phyloP scores from a whole-genome alignment of 2,113 vertebrate species.

The Oncorhynchus mykiss region DNA sequence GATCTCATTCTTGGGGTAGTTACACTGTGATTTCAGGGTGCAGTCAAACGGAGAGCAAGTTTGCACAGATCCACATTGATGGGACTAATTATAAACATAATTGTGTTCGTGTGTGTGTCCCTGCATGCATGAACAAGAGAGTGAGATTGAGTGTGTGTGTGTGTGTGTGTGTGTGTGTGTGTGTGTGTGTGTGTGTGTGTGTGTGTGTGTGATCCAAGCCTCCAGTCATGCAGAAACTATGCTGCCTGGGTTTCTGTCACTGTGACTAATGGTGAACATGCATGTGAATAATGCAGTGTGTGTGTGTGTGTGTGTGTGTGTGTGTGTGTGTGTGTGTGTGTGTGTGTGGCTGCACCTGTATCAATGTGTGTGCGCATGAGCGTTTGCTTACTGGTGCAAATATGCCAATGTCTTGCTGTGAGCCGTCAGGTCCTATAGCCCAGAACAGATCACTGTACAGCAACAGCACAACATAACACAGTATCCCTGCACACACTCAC shows the following conservation, averaged over 20 bases:
- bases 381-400: constrained; percentile 6
- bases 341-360: not conserved
- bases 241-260: not conserved
- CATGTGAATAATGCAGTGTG: not conserved
- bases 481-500: no score
- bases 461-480: no score
- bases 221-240: not conserved
- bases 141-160: not conserved
- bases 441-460: not conserved
- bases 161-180: not conserved
- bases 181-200: no score
- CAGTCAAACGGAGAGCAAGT: not conserved
- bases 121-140: not conserved
- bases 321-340: not conserved
- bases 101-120: not conserved
- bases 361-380: not conserved
- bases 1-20: not conserved
- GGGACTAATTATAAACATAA: not conserved
- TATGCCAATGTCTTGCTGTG: not conserved
- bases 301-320: constrained; percentile 4
- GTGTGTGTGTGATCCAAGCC: not conserved
- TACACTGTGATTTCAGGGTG: not conserved
- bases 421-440: not conserved
- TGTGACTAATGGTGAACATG: not conserved
- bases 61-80: not conserved